phyloP scores from a whole-genome alignment of 1,140 invertebrate species.

The Eupeodes corollae region DNA sequence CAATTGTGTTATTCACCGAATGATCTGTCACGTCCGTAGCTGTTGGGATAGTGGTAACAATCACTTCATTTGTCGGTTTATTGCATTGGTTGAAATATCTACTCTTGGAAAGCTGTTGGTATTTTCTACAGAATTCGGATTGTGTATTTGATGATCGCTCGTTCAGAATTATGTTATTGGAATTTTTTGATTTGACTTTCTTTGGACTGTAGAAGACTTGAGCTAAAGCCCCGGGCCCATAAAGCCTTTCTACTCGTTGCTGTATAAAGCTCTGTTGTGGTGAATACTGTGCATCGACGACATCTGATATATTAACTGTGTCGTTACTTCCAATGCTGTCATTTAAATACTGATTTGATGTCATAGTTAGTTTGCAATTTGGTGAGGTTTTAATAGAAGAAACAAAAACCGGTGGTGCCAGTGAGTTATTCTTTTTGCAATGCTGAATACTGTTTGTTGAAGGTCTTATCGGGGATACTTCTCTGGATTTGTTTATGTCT shows the following conservation, averaged over 20 bases:
- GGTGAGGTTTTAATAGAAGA: constrained; percentile 1
- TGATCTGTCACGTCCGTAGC: not conserved
- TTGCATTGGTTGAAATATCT: constrained; percentile 25
- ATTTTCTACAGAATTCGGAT: constrained; percentile 29
- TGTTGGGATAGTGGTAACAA: not conserved
- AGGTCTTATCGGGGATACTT: constrained; percentile 53
- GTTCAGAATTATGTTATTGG: not conserved
- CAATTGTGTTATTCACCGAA: constrained; percentile 10
- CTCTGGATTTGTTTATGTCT: constrained; percentile 52
- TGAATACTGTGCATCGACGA: too few species aligned
- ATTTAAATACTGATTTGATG: not conserved
- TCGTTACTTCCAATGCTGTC: not conserved
- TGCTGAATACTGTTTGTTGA: constrained; percentile 45
- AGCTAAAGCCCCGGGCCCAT: constrained; percentile 71
- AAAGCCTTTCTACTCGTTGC: constrained; percentile 73
- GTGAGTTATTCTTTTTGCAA: constrained; percentile 44
- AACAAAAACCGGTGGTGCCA: constrained; percentile 39
- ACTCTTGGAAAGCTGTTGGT: constrained; percentile 28
- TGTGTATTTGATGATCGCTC: constrained; percentile 20
- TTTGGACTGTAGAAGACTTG: constrained; percentile 68
- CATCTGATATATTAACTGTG: too few species aligned
- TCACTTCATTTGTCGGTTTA: too few species aligned
- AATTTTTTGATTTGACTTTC: constrained; percentile 15
- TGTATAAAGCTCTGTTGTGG: constrained; percentile 63
- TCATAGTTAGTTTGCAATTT: not conserved